Base-by-base conservation (phyloP, 2,888 invertebrate species). In the Aromia moschata region DNA sequence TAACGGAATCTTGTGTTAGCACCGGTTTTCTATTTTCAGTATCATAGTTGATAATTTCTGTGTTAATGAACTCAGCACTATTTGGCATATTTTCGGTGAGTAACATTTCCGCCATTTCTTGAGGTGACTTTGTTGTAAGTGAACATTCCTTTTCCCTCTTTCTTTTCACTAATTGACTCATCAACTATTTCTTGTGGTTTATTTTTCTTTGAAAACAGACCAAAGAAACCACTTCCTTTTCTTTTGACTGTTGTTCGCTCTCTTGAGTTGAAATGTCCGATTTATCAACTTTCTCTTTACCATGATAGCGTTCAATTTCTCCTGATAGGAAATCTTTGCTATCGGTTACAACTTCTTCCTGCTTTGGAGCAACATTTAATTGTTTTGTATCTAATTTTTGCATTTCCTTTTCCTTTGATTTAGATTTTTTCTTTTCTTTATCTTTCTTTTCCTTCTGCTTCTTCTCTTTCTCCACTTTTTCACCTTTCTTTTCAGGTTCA, bases 271-370 rank as follows among this genome's bases (percentile, higher is more conserved):
- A n/a, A 10, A 12, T 7, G 12, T 37, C 47, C 18, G 47, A 10
- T 12, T 16, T 49, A 5, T 11, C 38, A 12, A 11, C 9, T 14
- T 12, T 12, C 31, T 61, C 56, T 5, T 65, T 69, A 46, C 72
- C 74, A 49, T 74, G 72, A 65, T 69, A 74, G 44, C 69, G 64
- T 64, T 70, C 69, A 56, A 69, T 60, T 74, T 76, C 76, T 63
- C 62, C 66, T 54, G 68, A 60, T 51, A 72, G 56, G 70, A 75
- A 74, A 67, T 72, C 64, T 60, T 71, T 66, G 58, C 70, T 73
- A 55, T 71, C 70, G 60, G 66, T 59, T 64, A 65, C 67, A 30
- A 62, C 55, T 54, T 57, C 52, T 58, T 56, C 56, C 44, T 43
- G 14, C 41, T 45, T 31, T 37, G 54, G 40, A 14, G 43, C 7